phyloP scores from a whole-genome alignment of 2,113 vertebrate species.

The Saccopteryx leptura region DNA sequence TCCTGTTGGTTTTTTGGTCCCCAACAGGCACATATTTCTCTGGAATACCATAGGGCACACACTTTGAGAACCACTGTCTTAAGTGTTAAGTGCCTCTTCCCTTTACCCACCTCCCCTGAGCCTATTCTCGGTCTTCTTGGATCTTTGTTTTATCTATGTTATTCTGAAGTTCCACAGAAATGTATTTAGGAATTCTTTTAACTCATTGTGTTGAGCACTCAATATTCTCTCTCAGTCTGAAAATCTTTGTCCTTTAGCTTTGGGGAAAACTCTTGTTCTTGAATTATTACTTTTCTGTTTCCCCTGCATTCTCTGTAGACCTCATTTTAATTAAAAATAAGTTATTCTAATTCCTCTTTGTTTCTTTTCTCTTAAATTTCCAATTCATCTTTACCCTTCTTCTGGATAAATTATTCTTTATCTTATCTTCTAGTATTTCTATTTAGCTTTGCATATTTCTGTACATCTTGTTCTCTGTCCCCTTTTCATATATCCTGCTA shows the following conservation, averaged over 20 bases:
- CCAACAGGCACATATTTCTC: too few species aligned
- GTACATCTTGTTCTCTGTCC: background rate
- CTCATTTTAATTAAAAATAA: conserved; percentile 12
- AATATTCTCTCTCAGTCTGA: background rate
- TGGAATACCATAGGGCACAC: too few species aligned
- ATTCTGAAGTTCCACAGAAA: background rate
- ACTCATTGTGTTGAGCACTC: background rate
- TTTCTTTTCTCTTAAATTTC: background rate
- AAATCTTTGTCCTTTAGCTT: background rate
- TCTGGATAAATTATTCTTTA: background rate
- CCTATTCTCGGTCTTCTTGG: background rate
- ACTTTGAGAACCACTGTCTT: background rate
- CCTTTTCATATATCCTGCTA: conserved; percentile 14
- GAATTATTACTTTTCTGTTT: background rate
- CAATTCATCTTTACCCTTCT: background rate
- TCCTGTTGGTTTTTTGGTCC: too few species aligned
- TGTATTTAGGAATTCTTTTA: background rate
- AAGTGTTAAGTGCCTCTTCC: background rate
- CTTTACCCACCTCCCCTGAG: background rate
- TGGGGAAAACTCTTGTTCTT: conserved; percentile 3
- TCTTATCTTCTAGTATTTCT: conserved; percentile 37
- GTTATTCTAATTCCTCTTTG: background rate
- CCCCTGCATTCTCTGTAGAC: background rate
- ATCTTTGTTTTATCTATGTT: conserved; percentile 1
- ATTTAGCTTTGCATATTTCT: background rate